phyloP scores from a whole-genome alignment of 2,797 vertebrate species.

The Pogonophryne albipinna region DNA sequence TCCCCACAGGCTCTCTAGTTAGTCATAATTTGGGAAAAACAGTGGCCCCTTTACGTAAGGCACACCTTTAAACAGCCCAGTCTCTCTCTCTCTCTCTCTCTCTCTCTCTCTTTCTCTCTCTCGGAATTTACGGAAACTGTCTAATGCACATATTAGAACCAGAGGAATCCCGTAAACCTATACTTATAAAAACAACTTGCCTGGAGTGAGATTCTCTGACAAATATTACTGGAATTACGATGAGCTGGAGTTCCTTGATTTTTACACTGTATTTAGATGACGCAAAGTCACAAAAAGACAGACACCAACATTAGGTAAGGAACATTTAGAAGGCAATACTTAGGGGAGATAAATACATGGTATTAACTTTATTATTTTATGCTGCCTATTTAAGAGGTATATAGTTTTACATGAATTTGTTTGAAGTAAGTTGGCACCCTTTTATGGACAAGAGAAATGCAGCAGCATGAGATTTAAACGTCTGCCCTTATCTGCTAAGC shows the following conservation, averaged over 20 bases:
- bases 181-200: conserved; percentile 49
- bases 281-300: conserved; percentile 31
- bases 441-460: too few relatives aligned
- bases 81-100: not conserved
- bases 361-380: not conserved
- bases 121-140: conserved; percentile 54
- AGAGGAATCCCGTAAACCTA: conserved; percentile 48
- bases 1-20: conserved; percentile 29
- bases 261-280: conserved; percentile 55
- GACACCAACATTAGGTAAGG: not conserved
- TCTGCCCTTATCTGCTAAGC: too few relatives aligned
- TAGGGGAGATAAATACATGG: not conserved
- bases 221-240: conserved; percentile 48
- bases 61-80: conserved; percentile 21
- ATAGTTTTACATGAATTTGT: not conserved
- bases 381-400: not conserved
- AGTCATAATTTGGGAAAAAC: conserved; percentile 21
- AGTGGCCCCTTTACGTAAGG: conserved; percentile 53
- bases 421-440: too few relatives aligned
- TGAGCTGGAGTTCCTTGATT: conserved; percentile 36
- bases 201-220: conserved; percentile 4
- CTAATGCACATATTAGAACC: conserved; percentile 41
- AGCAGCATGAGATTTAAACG: too few relatives aligned
- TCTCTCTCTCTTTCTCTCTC: too few relatives aligned
- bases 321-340: not conserved